Base-by-base conservation (phyloP, 2,113 vertebrate species). In the Catharus fuscescens region DNA sequence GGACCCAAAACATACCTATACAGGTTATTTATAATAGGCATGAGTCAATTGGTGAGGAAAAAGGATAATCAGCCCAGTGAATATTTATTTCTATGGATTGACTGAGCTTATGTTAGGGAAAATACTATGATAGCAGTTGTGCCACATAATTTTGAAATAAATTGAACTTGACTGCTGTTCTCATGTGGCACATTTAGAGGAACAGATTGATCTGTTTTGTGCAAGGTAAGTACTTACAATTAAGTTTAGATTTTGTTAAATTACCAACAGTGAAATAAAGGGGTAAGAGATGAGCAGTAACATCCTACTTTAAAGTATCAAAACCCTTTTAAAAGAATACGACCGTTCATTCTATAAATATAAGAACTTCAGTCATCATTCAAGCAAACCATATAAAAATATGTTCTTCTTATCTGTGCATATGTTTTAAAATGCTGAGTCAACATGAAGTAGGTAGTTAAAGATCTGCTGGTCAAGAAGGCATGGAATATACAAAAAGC, bases 141-240 rank as follows among this genome's bases (percentile, higher is more conserved):
- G 71, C 80, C 92, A 96, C 54, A 81, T 92, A 94, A 91, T 74
- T 97, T 97, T 94, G 90, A 96, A 97, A 97, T 97, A 96, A 97
- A 97, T 98, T 96, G 95, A 52, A 91, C 83, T 87, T 92, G 73
- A 94, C 95, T 95, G 87, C 82, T 94, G 88, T 89, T 97, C 97
- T 98, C 95, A 61, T 93, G 93, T 98, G 96, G 95, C 81, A 95
- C 54, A 90, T 94, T 88, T 97, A 98, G 97, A 97, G 92, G 88
- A 97, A 89, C 57, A 92, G 90, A 98, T 97, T 97, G 97, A 98
- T 98, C 93, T 97, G 88, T 97, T 98, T 98, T 97, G 90, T 93
- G 89, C 66, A 84, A 94, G 54, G 52, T 90, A 97, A 97, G 77
- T 97, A 95, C 80, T 97, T 97, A 80, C 59, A 96, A 96, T 96